A percentile compares a stretch with the other conserved stretches of the same genome.
phyloP scores from a whole-genome alignment of 1,140 invertebrate genomes.

The Myzus persicae region DNA sequence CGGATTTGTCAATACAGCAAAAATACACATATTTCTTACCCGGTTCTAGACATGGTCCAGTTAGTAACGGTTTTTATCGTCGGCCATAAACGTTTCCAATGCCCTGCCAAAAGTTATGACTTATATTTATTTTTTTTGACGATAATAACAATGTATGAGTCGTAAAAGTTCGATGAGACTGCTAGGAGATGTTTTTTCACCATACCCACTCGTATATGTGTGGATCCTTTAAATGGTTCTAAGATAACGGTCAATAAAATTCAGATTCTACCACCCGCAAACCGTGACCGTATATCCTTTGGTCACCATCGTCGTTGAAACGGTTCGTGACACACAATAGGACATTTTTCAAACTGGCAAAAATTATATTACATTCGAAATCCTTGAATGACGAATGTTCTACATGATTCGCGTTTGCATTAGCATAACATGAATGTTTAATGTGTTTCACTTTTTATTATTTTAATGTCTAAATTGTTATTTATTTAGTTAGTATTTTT shows the following conservation, averaged over 20 bases:
- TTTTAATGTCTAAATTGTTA: neutral
- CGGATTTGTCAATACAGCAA: constrained; percentile 54
- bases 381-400: neutral
- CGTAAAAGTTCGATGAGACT: constrained; percentile 49
- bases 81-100: constrained; percentile 37
- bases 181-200: constrained; percentile 1
- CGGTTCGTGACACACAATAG: neutral
- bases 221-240: constrained; percentile 38
- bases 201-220: neutral
- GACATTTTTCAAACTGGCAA: neutral
- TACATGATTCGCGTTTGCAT: neutral
- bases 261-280: neutral
- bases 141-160: constrained; percentile 56
- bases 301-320: neutral
- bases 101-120: constrained; percentile 56
- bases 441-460: neutral
- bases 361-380: neutral
- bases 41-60: neutral
- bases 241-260: constrained; percentile 49
- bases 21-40: neutral
- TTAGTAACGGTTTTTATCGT: constrained; percentile 52
- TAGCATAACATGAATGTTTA: neutral
- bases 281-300: neutral
- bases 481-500: constrained; percentile 36
- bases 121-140: constrained; percentile 52